Percentiles rank a stretch among this genome's conserved stretches.
phyloP scores from a whole-genome alignment of 2,888 invertebrate genomes.

The Camptogramma bilineatum region DNA sequence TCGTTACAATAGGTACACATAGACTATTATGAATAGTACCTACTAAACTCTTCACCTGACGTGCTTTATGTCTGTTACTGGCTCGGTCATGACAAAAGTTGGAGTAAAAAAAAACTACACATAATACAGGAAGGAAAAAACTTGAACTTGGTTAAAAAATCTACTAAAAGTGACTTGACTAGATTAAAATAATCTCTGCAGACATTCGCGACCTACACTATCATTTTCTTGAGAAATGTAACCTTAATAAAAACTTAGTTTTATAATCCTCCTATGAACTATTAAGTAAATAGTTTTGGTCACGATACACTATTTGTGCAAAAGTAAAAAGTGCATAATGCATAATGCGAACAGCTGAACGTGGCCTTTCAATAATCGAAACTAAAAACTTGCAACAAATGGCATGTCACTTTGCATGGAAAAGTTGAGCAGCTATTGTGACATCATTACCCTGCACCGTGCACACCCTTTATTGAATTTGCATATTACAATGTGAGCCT shows the following conservation, averaged over 20 bases:
- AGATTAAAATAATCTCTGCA: background rate
- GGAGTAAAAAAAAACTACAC: no score
- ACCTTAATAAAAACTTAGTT: no score
- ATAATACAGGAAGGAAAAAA: no score
- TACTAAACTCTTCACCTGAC: no score
- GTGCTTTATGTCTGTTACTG: no score
- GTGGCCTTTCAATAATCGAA: conserved; percentile 16
- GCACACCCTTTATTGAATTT: conserved; percentile 31
- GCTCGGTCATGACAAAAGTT: no score
- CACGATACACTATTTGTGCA: background rate
- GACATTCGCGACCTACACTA: background rate
- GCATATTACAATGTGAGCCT: conserved; percentile 36
- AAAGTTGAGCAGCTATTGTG: conserved; percentile 11
- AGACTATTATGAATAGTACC: no score
- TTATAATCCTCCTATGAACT: background rate
- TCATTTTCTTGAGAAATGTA: background rate
- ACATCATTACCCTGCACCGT: conserved; percentile 17
- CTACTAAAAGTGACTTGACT: background rate
- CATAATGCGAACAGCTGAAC: conserved; percentile 14
- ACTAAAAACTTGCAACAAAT: conserved; percentile 24
- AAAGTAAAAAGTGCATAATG: conserved; percentile 4
- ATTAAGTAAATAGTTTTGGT: background rate
- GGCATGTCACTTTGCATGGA: conserved; percentile 16
- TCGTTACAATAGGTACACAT: no score
- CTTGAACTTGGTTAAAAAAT: background rate